A percentile compares a stretch with the other conserved stretches of the same genome.
Conservation (phyloP, 2,888 invertebrate species). For the Neoscelio sp. region DNA sequence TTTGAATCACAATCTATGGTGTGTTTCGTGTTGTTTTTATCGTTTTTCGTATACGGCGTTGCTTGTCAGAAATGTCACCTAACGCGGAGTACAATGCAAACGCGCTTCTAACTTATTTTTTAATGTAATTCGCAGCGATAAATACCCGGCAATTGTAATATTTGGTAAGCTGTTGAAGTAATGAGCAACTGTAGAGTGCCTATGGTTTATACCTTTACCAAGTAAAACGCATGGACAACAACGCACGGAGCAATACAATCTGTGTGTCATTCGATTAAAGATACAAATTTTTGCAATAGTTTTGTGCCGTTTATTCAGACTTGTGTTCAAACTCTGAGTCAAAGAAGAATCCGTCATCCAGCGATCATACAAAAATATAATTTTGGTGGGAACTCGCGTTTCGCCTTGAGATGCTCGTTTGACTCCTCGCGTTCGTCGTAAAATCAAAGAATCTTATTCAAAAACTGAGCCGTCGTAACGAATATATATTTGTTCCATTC, state of each 20-base stretch:
- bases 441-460: neutral
- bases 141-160: slow-evolving; percentile 65
- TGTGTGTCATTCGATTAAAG: slow-evolving; percentile 23
- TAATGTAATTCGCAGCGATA: slow-evolving; percentile 36
- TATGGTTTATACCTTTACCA: slow-evolving; percentile 46
- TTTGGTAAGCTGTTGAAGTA: slow-evolving; percentile 56
- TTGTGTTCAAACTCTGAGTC: slow-evolving; percentile 17
- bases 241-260: slow-evolving; percentile 44
- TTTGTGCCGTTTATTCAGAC: slow-evolving; percentile 21
- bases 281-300: slow-evolving; percentile 12
- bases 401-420: no score
- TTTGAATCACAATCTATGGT: no score
- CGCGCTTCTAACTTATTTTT: no score
- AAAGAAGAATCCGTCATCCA: no score
- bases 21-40: no score
- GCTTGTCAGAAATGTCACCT: no score
- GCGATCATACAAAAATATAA: no score
- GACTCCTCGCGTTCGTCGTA: no score
- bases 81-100: slow-evolving; percentile 17
- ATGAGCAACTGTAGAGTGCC: slow-evolving; percentile 45
- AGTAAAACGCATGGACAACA: slow-evolving; percentile 30
- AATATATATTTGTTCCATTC: neutral
- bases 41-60: no score
- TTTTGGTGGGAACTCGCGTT: no score
- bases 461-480: neutral